phyloP scores from a whole-genome alignment of 2,113 vertebrate species.

The Athene cunicularia region DNA sequence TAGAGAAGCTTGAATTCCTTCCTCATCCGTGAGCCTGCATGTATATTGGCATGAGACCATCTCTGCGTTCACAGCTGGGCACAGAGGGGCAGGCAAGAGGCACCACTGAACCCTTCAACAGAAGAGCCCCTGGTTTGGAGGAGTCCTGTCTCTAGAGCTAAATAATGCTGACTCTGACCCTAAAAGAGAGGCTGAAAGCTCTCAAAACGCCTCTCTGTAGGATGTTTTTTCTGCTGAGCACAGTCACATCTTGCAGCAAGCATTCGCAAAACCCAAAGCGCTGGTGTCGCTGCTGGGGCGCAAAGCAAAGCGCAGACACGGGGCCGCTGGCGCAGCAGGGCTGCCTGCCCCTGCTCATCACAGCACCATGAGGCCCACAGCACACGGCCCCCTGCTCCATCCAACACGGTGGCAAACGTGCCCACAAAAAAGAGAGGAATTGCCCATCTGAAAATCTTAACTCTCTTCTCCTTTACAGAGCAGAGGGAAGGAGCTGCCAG shows the following conservation, averaged over 20 bases:
- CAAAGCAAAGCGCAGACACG: neutral
- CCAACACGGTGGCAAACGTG: neutral
- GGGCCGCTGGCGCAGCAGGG: neutral
- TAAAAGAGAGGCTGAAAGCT: neutral
- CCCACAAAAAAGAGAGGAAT: neutral
- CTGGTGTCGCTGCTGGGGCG: neutral
- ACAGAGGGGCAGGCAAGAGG: neutral
- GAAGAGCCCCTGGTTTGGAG: neutral
- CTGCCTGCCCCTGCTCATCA: neutral
- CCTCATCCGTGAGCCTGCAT: accelerated
- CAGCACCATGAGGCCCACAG: no score
- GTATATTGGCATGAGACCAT: accelerated
- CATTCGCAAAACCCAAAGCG: neutral
- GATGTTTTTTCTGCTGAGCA: neutral
- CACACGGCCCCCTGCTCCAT: neutral
- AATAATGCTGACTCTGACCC: neutral
- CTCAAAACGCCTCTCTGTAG: neutral
- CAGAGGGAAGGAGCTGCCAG: neutral
- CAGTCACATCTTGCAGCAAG: neutral
- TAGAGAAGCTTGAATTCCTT: neutral
- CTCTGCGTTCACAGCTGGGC: neutral
- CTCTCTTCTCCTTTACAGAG: neutral
- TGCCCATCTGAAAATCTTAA: neutral
- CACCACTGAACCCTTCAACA: neutral
- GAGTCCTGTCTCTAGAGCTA: neutral